These are phyloP conservation scores for Ips nitidus DNA, from an alignment of 1,140 invertebrate species.

Conservation along the genomic window DNA sequence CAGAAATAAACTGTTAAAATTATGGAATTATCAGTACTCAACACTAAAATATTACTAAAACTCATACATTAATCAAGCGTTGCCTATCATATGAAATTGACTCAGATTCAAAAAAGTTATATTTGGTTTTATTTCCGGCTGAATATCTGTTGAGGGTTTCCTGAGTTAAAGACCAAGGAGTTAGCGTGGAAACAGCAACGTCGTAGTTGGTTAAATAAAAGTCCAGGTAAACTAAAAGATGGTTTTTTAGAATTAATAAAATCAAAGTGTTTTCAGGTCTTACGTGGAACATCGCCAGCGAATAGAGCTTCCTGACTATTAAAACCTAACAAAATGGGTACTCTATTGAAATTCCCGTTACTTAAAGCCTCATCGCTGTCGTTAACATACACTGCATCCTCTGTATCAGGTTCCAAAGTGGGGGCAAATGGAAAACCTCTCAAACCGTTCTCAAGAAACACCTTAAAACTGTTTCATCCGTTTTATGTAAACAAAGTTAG, in stretches of 20 bases:
- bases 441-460: background rate
- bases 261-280: background rate
- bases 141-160: background rate
- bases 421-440: constrained; percentile 6
- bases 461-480: background rate
- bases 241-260: background rate
- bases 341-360: background rate
- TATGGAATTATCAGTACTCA: background rate
- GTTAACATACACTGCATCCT: constrained; percentile 6
- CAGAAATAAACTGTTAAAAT: constrained; percentile 2
- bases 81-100: background rate
- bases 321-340: constrained; percentile 14
- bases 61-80: background rate
- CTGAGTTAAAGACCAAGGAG: background rate
- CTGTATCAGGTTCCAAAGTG: constrained; percentile 2
- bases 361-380: constrained; percentile 4
- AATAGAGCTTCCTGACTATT: constrained; percentile 11
- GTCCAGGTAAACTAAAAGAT: background rate
- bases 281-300: constrained; percentile 6
- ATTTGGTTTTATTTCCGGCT: background rate
- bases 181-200: background rate
- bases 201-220: background rate
- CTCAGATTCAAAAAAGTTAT: background rate
- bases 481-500: background rate
- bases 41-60: background rate